Conservation (phyloP, 2,113 vertebrate species). For the Andinoacara biseriatus region DNA sequence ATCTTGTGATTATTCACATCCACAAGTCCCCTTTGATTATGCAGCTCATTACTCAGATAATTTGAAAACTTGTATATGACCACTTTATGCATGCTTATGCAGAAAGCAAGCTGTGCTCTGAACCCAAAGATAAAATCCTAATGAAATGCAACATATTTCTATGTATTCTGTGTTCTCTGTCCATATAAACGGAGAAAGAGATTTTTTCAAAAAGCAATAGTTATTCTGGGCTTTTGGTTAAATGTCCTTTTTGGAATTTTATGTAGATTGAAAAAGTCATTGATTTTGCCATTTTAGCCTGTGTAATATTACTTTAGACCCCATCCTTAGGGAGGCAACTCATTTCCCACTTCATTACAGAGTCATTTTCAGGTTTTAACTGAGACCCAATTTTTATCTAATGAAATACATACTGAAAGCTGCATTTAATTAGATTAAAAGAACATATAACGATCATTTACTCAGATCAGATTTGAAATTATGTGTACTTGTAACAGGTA, state of each 20-base stretch:
- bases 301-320: slow-evolving; percentile 10
- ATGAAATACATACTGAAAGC: slow-evolving; percentile 30
- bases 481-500: neutral
- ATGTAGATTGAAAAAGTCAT: slow-evolving; percentile 3
- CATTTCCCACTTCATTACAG: slow-evolving; percentile 17
- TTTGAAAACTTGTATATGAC: slow-evolving; percentile 7
- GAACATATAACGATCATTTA: slow-evolving; percentile 23
- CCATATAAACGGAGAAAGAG: neutral
- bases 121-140: neutral
- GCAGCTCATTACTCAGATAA: slow-evolving; percentile 25
- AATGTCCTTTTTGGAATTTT: slow-evolving; percentile 8
- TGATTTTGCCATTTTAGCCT: slow-evolving; percentile 10
- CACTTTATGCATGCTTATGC: neutral
- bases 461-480: neutral
- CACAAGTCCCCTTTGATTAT: slow-evolving; percentile 31
- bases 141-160: neutral
- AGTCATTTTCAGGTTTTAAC: slow-evolving; percentile 30
- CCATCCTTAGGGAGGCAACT: slow-evolving; percentile 1
- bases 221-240: slow-evolving; percentile 12
- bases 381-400: slow-evolving; percentile 2
- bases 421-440: slow-evolving; percentile 41
- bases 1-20: slow-evolving; percentile 37
- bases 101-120: neutral
- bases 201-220: neutral
- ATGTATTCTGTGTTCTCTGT: neutral